phyloP scores from a whole-genome alignment of 2,797 vertebrate genomes.

The Acridotheres tristis region DNA sequence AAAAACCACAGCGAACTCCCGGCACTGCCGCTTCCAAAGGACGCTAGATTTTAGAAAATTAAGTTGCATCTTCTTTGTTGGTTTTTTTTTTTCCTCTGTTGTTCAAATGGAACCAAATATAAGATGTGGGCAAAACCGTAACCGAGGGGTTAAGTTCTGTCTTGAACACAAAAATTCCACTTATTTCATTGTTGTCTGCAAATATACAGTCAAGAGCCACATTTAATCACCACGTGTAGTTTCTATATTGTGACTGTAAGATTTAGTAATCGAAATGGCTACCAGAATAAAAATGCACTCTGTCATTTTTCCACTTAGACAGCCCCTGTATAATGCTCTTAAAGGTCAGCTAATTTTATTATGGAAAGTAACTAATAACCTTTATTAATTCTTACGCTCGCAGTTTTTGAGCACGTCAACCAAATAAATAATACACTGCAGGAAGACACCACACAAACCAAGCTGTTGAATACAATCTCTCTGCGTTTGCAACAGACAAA shows the following conservation, averaged over 20 bases:
- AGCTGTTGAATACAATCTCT: not conserved
- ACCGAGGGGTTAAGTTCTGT: not conserved
- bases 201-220: not conserved
- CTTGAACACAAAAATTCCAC: not conserved
- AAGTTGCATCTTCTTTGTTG: not conserved
- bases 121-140: not conserved
- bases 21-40: not conserved
- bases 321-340: constrained; percentile 18
- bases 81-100: fast-evolving
- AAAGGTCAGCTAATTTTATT: constrained; percentile 67
- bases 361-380: constrained; percentile 54
- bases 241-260: not conserved
- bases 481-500: not conserved
- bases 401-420: not conserved
- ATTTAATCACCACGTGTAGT: not conserved
- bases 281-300: constrained; percentile 37
- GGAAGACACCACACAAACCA: not conserved
- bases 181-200: constrained; percentile 2
- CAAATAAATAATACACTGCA: constrained; percentile 14
- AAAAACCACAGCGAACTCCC: constrained; percentile 42
- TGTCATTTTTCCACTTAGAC: constrained; percentile 44
- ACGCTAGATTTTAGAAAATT: not conserved
- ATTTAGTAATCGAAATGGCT: constrained; percentile 5
- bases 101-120: not conserved
- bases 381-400: constrained; percentile 33